Base-by-base conservation (phyloP, 2,797 vertebrate species). In the Serranus cabrilla region DNA sequence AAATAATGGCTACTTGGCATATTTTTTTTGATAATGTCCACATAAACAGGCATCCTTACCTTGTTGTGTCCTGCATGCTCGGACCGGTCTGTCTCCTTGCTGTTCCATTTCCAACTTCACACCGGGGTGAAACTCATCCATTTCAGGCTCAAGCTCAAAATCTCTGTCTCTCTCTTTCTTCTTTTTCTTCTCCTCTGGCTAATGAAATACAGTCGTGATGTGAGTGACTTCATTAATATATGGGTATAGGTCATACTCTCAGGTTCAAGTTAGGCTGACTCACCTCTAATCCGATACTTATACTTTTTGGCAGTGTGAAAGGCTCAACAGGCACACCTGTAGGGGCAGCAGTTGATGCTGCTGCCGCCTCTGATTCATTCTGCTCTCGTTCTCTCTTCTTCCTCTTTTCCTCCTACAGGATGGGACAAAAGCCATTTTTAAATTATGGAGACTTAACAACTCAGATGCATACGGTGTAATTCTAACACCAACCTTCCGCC, bases 341-440 rank as follows among this genome's bases (percentile, higher is more conserved):
- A 50, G 37, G 61, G 40, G 64, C 65, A 39, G 78, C 66, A 14
- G 81, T 43, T 12, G 82, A 74, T 11, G 89, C 90, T 11, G 89
- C 90, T 17, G 94, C 94, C 69, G 94, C 94, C 69, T 98, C 96
- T 0, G 94, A 96, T 88, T 98, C 98, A 63, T 95, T 96, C 60
- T 97, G 97, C 13, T 99, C 98, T 74, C 97, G 95, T 65, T 99
- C 98, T 46, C 98, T 95, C 76, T 99, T 99, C 81, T 98, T 97
- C 89, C 98, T 97, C 90, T 97, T 99, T 88, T 99, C 97, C 72
- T 99, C 98, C 98, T 99, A 82, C 0, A 57, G 73, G 1, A 65
- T 1, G 56, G 67, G 0, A 67, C 39, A 14, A 55, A 37, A 18
- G 14, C 0, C 1, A n/a, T 9, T 23, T 71, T 76, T 13, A 12